Evolutionary conservation across 1,140 invertebrate genomes (phyloP), one percentile per base, ranked within the genome.

Genomic region (Drosophila kanapiae): DNA sequence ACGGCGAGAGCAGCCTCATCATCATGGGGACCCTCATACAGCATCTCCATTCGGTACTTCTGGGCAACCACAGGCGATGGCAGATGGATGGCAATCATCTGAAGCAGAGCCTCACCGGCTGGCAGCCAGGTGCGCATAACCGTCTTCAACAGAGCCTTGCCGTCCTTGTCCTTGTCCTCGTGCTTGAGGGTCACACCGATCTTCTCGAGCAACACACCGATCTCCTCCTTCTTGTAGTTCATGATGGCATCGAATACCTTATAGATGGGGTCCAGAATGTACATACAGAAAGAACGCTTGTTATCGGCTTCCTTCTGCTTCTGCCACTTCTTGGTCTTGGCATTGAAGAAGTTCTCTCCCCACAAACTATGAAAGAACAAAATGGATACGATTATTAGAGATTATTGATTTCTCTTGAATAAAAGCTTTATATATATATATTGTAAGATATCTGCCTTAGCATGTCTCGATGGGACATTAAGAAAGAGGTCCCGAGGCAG

Each of bases 41-140:
- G 95, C 97, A 99, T 97, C 95, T 99, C 99, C 96, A 99, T 99
- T 95, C 99, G 96, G 95, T 99, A 99, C 92, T 97, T 98, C 94
- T 99, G 99, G 72, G 99, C 99, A 67, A 98, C 98, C 31, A 99
- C 99, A 43, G 99, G 99, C 31, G 99, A 99, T 74, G 99, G 99
- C 92, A 99, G 94, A 93, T 99, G 99, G 93, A 99, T 99, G 93
- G 98, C 98, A 94, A 99, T 99, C 99, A 99, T 99, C 95, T 99
- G 98, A 95, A 99, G 97, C 83, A 99, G 94, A 93, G 99, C 98
- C 94, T 99, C 99, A 91, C 99, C 99, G 94, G 99, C 99, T 68
- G 99, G 99, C 92, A 99, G 94, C 99, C 99, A 99, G 58, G 97
- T 98, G 92, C 98, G 96, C 98, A 99, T 99, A 37, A 99, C 97